These are phyloP conservation scores for Pycnomerus fuliginosus DNA, from an alignment of 2,888 invertebrate genomes.

Conservation along the genomic window DNA sequence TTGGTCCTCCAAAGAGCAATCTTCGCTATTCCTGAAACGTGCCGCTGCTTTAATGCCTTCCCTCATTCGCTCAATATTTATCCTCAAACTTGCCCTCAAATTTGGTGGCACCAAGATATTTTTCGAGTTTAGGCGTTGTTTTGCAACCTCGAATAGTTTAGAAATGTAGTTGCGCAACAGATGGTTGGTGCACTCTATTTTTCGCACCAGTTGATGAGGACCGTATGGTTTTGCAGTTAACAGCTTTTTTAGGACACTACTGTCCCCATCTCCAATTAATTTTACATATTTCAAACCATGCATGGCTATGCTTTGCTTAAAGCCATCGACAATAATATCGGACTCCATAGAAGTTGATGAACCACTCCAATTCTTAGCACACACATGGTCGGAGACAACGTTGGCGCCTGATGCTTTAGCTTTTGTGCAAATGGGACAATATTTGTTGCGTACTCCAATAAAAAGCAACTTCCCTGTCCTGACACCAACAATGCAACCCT, in stretches of 20 bases:
- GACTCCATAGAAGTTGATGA: constrained; percentile 24
- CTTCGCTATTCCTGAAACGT: neutral
- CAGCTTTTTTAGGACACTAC: constrained; percentile 10
- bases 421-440: constrained; percentile 13
- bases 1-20: neutral
- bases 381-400: constrained; percentile 13
- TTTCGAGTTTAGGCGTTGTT: neutral
- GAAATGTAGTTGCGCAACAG: constrained; percentile 17
- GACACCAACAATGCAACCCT: constrained; percentile 13
- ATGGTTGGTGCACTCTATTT: constrained; percentile 23
- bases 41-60: constrained; percentile 2
- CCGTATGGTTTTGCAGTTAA: constrained; percentile 13
- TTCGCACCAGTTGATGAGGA: constrained; percentile 8
- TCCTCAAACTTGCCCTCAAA: neutral
- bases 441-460: constrained; percentile 18
- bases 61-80: neutral
- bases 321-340: constrained; percentile 25
- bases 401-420: neutral
- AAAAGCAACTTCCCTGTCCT: constrained; percentile 11
- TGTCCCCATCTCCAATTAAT: constrained; percentile 22
- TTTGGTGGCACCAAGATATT: neutral
- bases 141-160: constrained; percentile 8
- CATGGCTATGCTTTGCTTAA: constrained; percentile 14
- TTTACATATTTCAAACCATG: constrained; percentile 22
- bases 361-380: constrained; percentile 23